phyloP scores from a whole-genome alignment of 2,113 vertebrate species.

The Gambusia affinis region DNA sequence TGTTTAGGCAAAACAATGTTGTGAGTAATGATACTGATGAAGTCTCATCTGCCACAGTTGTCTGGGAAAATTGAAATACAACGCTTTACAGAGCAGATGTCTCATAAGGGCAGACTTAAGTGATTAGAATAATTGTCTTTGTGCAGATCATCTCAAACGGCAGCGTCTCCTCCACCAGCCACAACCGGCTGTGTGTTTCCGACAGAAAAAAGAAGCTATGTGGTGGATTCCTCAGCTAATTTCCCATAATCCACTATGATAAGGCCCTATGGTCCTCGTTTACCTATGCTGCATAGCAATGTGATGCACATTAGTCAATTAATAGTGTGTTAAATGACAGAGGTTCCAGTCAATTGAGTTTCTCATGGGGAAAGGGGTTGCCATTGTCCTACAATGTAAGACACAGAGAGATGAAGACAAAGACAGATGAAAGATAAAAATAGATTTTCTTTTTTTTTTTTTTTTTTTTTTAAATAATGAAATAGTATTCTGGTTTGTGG shows the following conservation, averaged over 20 bases:
- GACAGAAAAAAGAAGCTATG: constrained; percentile 49
- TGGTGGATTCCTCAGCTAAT: constrained; percentile 71
- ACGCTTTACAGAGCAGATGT: constrained; percentile 71
- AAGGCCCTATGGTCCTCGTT: constrained; percentile 87
- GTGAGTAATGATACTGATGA: constrained; percentile 76
- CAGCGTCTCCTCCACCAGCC: constrained; percentile 68
- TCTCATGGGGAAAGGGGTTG: constrained; percentile 66
- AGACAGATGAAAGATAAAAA: constrained; percentile 23
- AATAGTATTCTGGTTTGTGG: constrained; percentile 9
- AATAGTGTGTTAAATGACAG: constrained; percentile 98
- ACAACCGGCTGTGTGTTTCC: constrained; percentile 54
- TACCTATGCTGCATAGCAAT: constrained; percentile 82
- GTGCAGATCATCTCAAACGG: constrained; percentile 69
- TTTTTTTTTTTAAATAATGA: constrained; percentile 16
- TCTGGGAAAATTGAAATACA: constrained; percentile 72
- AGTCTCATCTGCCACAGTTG: constrained; percentile 63
- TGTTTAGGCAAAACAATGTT: constrained; percentile 72
- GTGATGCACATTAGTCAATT: constrained; percentile 97
- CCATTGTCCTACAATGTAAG: constrained; percentile 63
- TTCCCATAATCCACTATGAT: constrained; percentile 82
- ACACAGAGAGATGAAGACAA: constrained; percentile 43
- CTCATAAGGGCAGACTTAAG: constrained; percentile 78
- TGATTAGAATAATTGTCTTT: constrained; percentile 81
- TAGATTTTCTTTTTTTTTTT: constrained; percentile 1
- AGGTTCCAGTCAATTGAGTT: constrained; percentile 96